Percentiles rank a stretch among this genome's conserved stretches.
Evolutionary conservation across 2,888 invertebrate species (phyloP).

Genomic region (Stegophylla sp.): DNA sequence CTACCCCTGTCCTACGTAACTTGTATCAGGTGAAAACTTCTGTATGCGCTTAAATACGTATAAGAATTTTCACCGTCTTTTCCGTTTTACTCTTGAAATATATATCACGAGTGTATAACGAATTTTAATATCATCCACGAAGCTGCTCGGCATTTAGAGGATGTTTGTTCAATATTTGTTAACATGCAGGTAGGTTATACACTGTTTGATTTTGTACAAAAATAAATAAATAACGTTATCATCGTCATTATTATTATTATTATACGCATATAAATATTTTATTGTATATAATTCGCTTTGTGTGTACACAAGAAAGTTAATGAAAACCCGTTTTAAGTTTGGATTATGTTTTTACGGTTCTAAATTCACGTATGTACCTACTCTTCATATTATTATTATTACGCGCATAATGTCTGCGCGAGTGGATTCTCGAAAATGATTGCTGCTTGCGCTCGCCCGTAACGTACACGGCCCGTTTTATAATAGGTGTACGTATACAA

Average conservation of each 20-base stretch:
- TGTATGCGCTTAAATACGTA: no score
- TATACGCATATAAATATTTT: constrained; percentile 31
- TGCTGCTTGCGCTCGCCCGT: not conserved
- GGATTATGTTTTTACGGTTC: constrained; percentile 23
- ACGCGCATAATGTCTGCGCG: not conserved
- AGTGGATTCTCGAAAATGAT: constrained; percentile 6
- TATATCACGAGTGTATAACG: not conserved
- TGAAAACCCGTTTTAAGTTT: constrained; percentile 35
- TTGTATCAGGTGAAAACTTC: no score
- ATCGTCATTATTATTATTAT: constrained; percentile 23
- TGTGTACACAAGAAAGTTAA: constrained; percentile 28
- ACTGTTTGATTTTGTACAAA: constrained; percentile 43
- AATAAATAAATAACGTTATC: constrained; percentile 34
- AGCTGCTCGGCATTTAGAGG: constrained; percentile 20
- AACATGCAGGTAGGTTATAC: no score
- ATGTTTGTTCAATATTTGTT: constrained; percentile 44
- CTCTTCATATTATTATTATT: not conserved
- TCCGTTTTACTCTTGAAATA: not conserved
- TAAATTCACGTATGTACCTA: not conserved
- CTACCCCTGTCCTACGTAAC: no score
- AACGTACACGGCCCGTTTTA: no score
- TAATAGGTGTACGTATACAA: no score
- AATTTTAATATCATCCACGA: constrained; percentile 19
- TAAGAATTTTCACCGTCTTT: not conserved
- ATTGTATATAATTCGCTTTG: constrained; percentile 16